A percentile compares a stretch with the other conserved stretches of the same genome.
These are phyloP conservation scores for Diabrotica undecimpunctata DNA, from an alignment of 1,140 invertebrate species.

Conservation along the genomic window DNA sequence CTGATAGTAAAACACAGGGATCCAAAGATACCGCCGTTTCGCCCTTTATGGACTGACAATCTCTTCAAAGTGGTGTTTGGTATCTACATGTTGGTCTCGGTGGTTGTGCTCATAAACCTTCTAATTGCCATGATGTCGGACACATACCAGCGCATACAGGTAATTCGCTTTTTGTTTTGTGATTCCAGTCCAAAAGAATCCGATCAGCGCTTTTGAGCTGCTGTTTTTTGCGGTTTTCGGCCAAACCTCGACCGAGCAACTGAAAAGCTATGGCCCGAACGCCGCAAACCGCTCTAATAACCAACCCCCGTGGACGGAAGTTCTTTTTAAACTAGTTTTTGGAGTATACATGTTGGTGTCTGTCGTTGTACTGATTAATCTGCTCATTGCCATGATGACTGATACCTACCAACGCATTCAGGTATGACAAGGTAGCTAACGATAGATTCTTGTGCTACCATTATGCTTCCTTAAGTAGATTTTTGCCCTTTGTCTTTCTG, in stretches of 20 bases:
- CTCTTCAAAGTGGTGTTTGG: constrained; percentile 88
- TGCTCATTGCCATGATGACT: constrained; percentile 99
- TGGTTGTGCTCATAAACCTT: constrained; percentile 96
- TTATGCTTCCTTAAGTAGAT: neutral
- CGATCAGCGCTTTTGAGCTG: constrained; percentile 86
- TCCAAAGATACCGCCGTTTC: constrained; percentile 27
- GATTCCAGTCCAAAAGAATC: constrained; percentile 80
- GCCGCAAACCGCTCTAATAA: constrained; percentile 48
- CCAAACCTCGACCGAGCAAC: constrained; percentile 82
- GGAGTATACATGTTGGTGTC: constrained; percentile 98
- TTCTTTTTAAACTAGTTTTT: constrained; percentile 77
- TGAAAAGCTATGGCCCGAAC: constrained; percentile 54
- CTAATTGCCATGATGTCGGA: constrained; percentile 99
- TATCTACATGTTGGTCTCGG: constrained; percentile 94
- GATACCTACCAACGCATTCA: constrained; percentile 99
- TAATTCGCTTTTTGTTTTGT: constrained; percentile 57
- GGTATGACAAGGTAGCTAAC: constrained; percentile 51
- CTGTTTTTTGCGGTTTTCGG: constrained; percentile 99
- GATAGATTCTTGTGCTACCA: neutral
- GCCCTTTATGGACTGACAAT: constrained; percentile 72
- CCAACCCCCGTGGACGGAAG: constrained; percentile 72
- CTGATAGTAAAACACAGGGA: constrained; percentile 60
- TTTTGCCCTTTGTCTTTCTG: constrained; percentile 2
- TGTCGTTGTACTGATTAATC: constrained; percentile 96
- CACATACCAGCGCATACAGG: constrained; percentile 96